These are phyloP conservation scores for Spongilla lacustris DNA, from an alignment of 37 sponge, comb jelly and placozoan genomes.

Conservation along the genomic window DNA sequence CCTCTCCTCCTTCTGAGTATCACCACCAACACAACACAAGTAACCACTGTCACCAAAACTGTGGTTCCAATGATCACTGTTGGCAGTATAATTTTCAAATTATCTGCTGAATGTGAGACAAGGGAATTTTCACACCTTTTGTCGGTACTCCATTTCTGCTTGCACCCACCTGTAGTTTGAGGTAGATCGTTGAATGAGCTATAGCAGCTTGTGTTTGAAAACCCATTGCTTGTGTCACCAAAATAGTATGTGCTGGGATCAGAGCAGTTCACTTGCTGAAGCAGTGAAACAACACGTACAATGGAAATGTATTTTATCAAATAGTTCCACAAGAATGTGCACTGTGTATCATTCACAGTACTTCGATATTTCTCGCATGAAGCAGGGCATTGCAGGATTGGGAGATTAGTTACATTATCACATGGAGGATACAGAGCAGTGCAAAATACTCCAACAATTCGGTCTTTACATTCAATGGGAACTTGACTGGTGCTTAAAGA, in stretches of 20 bases:
- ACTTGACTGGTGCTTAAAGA: neutral
- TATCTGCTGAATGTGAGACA: neutral
- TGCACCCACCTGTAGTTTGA: neutral
- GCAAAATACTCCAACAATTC: neutral
- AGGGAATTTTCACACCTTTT: neutral
- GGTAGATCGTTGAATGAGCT: neutral
- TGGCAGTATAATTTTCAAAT: neutral
- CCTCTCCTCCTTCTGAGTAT: neutral
- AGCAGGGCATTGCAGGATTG: neutral
- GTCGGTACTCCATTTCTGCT: neutral
- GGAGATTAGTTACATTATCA: neutral
- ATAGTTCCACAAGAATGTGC: neutral
- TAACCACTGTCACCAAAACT: neutral
- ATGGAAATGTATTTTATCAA: neutral
- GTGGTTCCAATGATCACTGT: neutral
- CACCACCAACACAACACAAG: neutral
- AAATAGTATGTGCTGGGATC: neutral
- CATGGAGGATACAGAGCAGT: neutral
- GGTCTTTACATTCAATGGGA: neutral
- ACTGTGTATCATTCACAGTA: neutral
- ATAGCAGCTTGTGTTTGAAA: neutral
- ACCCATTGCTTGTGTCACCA: neutral
- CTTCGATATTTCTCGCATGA: neutral
- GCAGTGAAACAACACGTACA: neutral
- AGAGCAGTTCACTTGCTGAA: neutral